phyloP scores from a whole-genome alignment of 2,113 vertebrate genomes.

The Neolamprologus modestus region DNA sequence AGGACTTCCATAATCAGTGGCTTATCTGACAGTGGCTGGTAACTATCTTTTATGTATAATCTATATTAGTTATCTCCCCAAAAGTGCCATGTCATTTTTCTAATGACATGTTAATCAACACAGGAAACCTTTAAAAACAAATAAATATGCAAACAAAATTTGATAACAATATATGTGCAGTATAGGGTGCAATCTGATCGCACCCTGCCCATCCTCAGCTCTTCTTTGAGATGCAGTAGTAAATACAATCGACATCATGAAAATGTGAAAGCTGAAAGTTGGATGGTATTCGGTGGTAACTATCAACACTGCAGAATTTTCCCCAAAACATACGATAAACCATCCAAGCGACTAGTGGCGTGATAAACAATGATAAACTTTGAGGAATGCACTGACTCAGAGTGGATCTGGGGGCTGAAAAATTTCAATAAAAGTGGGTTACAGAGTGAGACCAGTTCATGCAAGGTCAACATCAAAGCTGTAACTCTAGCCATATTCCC shows the following conservation, averaged over 20 bases:
- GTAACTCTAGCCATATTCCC: background rate
- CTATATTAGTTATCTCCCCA: background rate
- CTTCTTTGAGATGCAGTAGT: background rate
- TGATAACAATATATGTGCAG: background rate
- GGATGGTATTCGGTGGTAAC: background rate
- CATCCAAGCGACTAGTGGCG: background rate
- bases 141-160: background rate
- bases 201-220: background rate
- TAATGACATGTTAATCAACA: background rate
- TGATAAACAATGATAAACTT: background rate
- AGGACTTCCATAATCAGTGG: background rate
- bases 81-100: background rate
- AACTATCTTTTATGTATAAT: background rate
- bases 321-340: background rate
- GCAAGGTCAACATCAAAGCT: slow-evolving; percentile 8
- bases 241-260: background rate
- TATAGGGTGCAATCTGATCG: background rate
- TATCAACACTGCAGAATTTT: background rate
- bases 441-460: background rate
- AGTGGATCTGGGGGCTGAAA: background rate
- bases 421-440: background rate
- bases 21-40: background rate
- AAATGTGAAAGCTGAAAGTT: background rate
- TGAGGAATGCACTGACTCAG: background rate
- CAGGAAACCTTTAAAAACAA: background rate